Evolutionary conservation across 2,797 vertebrate species (phyloP), one percentile per base, ranked within the genome.

Genomic region (Geotrypetes seraphini): DNA sequence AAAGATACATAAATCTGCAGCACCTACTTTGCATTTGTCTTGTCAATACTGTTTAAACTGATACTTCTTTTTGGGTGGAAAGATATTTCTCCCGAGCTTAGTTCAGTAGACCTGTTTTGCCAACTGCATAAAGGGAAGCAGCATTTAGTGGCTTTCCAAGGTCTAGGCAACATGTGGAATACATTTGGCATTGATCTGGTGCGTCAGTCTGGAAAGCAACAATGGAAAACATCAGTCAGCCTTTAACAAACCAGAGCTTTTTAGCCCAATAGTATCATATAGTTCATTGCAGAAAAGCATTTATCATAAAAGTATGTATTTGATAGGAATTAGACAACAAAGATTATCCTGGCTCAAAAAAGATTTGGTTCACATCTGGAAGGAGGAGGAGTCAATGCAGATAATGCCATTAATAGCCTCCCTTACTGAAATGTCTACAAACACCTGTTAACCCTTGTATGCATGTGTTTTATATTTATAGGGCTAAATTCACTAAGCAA

Each of bases 21-120:
- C n/a, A n/a, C 32, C 47, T 19, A 31, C 19, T 6, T 47, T 54
- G 61, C 30, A 20, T 28, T 2, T 37, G 28, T 49, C 29, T 58
- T 66, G 53, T 41, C 3, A 61, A 56, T 66, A 57, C 47, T 33
- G 11, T 43, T 43, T 41, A 39, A 34, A 36, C 11, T 57, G 22
- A 50, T 59, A 60, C 43, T 25, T 57, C 60, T 69, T 72, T 71
- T 36, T 22, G 4, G 17, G 20, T 8, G 12, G 43, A 50, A 51
- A 44, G 22, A 2, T 3, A 43, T 66, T 57, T 34, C 39, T 50
- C 28, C 10, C 8, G 34, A 47, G 20, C 12, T 46, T 23, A 60
- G 35, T 49, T 70, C 39, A 66, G 46, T 57, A 36, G 47, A 15
- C 29, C 27, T 47, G 14, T 31, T 40, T 60, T 53, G 51, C 47